Base-by-base conservation (phyloP, 2,113 vertebrate genomes). In the Anguilla rostrata region DNA sequence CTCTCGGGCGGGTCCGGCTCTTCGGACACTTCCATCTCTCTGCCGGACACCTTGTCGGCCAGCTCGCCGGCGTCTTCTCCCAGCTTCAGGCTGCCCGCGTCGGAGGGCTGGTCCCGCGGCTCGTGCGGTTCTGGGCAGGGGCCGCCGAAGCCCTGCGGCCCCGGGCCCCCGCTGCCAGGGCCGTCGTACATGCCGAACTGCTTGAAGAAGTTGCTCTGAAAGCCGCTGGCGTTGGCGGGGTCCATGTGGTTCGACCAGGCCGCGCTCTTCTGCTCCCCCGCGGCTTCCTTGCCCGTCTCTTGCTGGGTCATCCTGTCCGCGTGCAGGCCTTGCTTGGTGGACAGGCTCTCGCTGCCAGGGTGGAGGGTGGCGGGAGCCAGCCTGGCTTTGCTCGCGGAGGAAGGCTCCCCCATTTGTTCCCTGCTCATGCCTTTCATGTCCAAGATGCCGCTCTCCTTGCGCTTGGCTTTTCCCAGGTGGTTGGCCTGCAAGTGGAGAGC, bases 401-500 rank as follows among this genome's bases (percentile, higher is more conserved):
- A 91, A 9, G 92, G 86, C 90, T 97, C 96, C 78, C 95, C 95
- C 7, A 87, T 87, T 60, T 93, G 95, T 9, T 99, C 98, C 88
- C 97, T 97, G 91, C 91, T 94, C 87, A 94, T 92, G 78, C 93
- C 93, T 0, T 90, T 81, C 7, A 57, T 49, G 79, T 94, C 95
- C 15, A 91, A 20, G 60, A 93, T 79, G 6, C 88, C 12, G 5
- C 84, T 93, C 85, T 97, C 97, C 88, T 95, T 95, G 89, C 95
- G 94, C 83, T 96, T 97, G 0, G 96, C 95, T 88, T 97, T 98
- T 84, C 97, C 97, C 88, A 99, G 86, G 91, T 99, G 98, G 89
- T 99, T 99, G 90, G 98, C 98, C 94, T 99, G 98, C 82, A 99
- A 97, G 86, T 99, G 98, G 53, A 99, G 96, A 84, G 98, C 98